Conservation (phyloP, 1,140 invertebrate species). For the Cataglyphis hispanica region DNA sequence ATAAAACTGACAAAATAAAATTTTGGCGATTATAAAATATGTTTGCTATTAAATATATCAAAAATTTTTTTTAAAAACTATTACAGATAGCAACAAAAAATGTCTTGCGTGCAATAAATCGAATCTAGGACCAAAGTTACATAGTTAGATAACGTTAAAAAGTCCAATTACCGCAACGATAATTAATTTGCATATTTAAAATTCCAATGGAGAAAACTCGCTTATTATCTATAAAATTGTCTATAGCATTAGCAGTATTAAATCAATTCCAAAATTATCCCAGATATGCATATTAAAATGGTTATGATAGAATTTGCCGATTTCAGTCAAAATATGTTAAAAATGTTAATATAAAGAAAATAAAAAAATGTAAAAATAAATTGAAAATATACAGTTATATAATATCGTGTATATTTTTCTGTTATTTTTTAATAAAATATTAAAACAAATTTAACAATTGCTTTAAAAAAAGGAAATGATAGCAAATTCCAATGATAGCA, state of each 20-base stretch:
- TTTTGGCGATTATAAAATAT: background rate
- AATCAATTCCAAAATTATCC: constrained; percentile 50
- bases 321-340: constrained; percentile 21
- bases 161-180: constrained; percentile 36
- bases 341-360: background rate
- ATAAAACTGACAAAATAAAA: constrained; percentile 9
- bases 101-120: background rate
- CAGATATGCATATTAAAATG: constrained; percentile 18
- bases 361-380: background rate
- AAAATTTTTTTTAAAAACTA: background rate
- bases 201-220: constrained; percentile 33
- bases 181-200: constrained; percentile 49
- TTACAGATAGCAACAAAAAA: background rate
- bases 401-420: background rate
- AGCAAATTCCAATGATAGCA: background rate
- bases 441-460: background rate
- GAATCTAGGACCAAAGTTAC: background rate
- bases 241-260: constrained; percentile 9
- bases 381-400: background rate
- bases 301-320: constrained; percentile 14
- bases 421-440: background rate
- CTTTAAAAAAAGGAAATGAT: background rate
- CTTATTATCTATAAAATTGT: constrained; percentile 33
- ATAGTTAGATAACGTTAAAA: constrained; percentile 1
- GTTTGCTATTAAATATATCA: background rate